phyloP scores from a whole-genome alignment of 2,113 vertebrate species.

The Zosterops borbonicus region DNA sequence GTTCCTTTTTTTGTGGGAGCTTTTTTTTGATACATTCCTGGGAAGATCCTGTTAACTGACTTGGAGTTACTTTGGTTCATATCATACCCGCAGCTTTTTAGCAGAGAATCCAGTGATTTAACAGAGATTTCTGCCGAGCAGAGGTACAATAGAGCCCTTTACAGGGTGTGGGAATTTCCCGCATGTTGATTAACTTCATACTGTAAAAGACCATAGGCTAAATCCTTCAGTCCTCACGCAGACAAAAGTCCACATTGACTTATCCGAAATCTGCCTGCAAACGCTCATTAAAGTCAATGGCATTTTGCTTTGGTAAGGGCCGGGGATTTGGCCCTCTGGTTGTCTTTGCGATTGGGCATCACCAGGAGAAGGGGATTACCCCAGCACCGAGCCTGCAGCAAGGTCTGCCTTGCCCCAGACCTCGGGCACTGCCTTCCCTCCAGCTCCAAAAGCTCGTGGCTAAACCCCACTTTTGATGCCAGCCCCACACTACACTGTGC shows the following conservation, averaged over 20 bases:
- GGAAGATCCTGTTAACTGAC: conserved; percentile 29
- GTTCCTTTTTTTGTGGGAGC: not conserved
- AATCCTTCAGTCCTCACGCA: conserved; percentile 8
- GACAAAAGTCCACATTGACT: conserved; percentile 56
- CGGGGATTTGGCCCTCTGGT: not conserved
- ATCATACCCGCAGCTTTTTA: not conserved
- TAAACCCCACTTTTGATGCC: rapidly evolving
- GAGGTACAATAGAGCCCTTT: conserved; percentile 41
- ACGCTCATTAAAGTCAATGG: conserved; percentile 44
- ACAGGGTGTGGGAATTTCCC: conserved; percentile 41
- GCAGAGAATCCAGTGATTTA: not conserved
- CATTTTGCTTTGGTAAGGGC: not conserved
- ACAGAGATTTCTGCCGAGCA: not conserved
- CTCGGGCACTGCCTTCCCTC: not conserved
- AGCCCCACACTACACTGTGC: rapidly evolving
- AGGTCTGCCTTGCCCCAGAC: not conserved
- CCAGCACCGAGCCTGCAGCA: not conserved
- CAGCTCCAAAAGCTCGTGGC: not conserved
- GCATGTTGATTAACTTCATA: conserved; percentile 49
- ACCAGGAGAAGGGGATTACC: not conserved
- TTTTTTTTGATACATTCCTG: not conserved
- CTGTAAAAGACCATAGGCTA: conserved; percentile 38
- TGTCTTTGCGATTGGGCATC: not conserved
- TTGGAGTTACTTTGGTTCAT: conserved; percentile 8
- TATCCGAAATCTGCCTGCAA: not conserved